phyloP scores from a whole-genome alignment of 2,888 invertebrate species.

The Lacanobia oleracea region DNA sequence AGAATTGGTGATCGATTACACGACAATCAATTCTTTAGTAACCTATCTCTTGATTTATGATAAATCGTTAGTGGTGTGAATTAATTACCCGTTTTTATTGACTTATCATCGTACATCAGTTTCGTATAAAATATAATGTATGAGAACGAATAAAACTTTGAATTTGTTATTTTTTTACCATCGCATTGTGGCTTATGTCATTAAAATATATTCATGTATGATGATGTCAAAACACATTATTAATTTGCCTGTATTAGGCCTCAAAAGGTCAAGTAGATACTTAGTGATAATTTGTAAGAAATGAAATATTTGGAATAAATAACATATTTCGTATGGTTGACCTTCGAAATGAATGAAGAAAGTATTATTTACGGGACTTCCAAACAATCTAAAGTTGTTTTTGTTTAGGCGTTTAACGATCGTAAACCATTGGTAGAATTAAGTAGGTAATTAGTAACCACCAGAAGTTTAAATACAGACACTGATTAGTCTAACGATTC shows the following conservation, averaged over 20 bases:
- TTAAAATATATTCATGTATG: slow-evolving; percentile 37
- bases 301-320: slow-evolving; percentile 35
- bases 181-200: slow-evolving; percentile 27
- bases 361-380: slow-evolving; percentile 8
- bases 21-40: slow-evolving; percentile 62
- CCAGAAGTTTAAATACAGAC: slow-evolving; percentile 14
- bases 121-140: slow-evolving; percentile 21
- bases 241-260: slow-evolving; percentile 41
- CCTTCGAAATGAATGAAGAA: slow-evolving; percentile 21
- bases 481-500: slow-evolving; percentile 37
- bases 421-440: slow-evolving; percentile 6
- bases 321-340: slow-evolving; percentile 26
- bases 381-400: background rate
- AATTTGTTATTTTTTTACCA: slow-evolving; percentile 9
- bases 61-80: slow-evolving; percentile 39
- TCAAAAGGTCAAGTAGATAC: slow-evolving; percentile 54
- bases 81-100: slow-evolving; percentile 37
- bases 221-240: slow-evolving; percentile 41
- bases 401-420: background rate
- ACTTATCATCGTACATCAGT: slow-evolving; percentile 12
- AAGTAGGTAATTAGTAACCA: slow-evolving; percentile 1
- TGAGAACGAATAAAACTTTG: slow-evolving; percentile 51
- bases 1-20: slow-evolving; percentile 68
- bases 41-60: slow-evolving; percentile 58
- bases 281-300: slow-evolving; percentile 51